Percentiles rank a stretch among this genome's conserved stretches.
These are phyloP conservation scores for Gadus macrocephalus DNA, from an alignment of 2,113 vertebrate genomes.

Conservation along the genomic window DNA sequence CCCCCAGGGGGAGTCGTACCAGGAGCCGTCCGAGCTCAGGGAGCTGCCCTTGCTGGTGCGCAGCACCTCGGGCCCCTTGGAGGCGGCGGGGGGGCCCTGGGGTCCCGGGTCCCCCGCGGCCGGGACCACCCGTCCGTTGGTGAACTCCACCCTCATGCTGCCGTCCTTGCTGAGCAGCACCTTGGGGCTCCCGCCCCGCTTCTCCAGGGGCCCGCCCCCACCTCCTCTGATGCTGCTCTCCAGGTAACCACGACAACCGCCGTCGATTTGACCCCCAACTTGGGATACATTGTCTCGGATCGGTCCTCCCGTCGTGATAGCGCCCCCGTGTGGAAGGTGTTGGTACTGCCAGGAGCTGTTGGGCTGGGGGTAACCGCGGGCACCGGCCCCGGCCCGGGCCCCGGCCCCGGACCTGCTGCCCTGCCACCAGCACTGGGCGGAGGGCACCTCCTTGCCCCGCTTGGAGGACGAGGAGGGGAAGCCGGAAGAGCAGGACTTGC, in stretches of 20 bases:
- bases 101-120: conserved; percentile 39
- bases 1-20: conserved; percentile 92
- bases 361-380: conserved; percentile 74
- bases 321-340: conserved; percentile 50
- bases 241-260: conserved; percentile 27
- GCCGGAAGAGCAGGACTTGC: conserved; percentile 80
- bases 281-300: too few species aligned
- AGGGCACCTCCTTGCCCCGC: conserved; percentile 70
- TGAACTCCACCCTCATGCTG: conserved; percentile 85
- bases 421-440: conserved; percentile 77
- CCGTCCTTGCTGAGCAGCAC: conserved; percentile 84
- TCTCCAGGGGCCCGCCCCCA: conserved; percentile 57
- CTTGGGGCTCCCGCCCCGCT: conserved; percentile 74
- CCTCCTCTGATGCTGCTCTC: conserved; percentile 56
- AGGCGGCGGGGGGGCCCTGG: conserved; percentile 29
- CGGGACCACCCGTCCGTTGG: conserved; percentile 59
- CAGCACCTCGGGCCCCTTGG: conserved; percentile 61
- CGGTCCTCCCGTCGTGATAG: too few species aligned
- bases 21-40: conserved; percentile 87
- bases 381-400: conserved; percentile 65
- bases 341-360: conserved; percentile 75
- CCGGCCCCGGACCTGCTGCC: conserved; percentile 27
- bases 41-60: conserved; percentile 90
- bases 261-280: too few species aligned
- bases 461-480: conserved; percentile 57